Evolutionary conservation across 1,140 invertebrate genomes (phyloP), one percentile per base, ranked within the genome.

Genomic region (Dreissena rostriformis): DNA sequence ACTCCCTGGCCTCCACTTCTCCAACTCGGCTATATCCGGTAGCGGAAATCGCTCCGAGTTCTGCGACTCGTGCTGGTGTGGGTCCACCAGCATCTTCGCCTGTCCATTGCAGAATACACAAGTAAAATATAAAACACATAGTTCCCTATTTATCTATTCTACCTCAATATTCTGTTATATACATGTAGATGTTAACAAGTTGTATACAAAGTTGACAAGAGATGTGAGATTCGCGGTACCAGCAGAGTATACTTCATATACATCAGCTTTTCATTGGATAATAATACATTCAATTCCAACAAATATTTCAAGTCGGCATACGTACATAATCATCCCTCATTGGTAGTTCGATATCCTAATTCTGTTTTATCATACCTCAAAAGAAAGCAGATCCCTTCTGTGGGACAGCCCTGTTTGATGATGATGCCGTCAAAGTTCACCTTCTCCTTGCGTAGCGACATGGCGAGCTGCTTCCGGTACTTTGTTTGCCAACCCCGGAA

Each of bases 401-500:
- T 72, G 0, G 81, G 86, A 28, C 84, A 68, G 7, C 92, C 92
- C 77, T 93, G 93, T 75, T 90, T 89, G 24, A 90, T 88, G 6
- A 94, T 86, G 12, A 89, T 83, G 24, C 86, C 88, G 65, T 93
- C 92, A 82, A 92, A 94, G 7, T 84, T 86, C 12, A 91, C 39
- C 24, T 84, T 90, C 39, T 90, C 88, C 66, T 92, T 92, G 72
- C 90, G 78, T 15, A 93, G 77, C 85, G 91, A 92, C 89, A 93
- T 91, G n/a, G 92, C 90, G 70, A 93, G 87, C 87, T 93, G 92
- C 70, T 92, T 92, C 71, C 90, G 92, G 77, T 93, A 92, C 78
- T 89, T 89, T 0, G 61, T 86, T 10, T 87, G 81, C 92, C 91
- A 93, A 73, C 88, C 86, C 0, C 86, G 79, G 86, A 94, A 94